Evolutionary conservation across 37 sponge, comb jelly and placozoan genomes (phyloP).

Genomic region (Ianthella basta): DNA sequence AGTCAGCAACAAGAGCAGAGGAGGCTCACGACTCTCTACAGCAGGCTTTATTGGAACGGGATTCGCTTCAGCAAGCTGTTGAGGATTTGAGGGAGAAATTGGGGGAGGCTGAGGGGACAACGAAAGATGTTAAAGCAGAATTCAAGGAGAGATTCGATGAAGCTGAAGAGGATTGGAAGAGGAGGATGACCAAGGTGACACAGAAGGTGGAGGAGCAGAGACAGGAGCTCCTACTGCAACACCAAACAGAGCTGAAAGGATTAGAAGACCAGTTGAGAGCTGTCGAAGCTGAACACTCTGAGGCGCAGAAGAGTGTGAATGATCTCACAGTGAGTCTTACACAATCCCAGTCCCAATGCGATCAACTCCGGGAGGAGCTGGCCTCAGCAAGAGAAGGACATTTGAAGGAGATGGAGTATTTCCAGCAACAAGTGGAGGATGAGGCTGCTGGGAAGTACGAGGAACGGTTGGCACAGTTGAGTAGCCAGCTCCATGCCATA

Average conservation of each 20-base stretch:
- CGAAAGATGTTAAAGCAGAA: not conserved
- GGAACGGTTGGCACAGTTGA: not conserved
- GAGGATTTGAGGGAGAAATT: not conserved
- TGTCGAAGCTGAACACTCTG: not conserved
- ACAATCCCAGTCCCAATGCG: not conserved
- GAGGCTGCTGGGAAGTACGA: slow-evolving; percentile 22
- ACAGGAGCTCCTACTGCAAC: not conserved
- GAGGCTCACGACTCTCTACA: not conserved
- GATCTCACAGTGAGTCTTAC: not conserved
- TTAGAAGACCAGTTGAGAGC: not conserved
- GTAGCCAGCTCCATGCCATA: not conserved
- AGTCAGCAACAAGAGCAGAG: too few relatives aligned
- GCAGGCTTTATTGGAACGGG: not conserved
- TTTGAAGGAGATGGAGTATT: slow-evolving; percentile 14
- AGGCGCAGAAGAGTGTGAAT: not conserved
- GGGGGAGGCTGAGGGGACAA: not conserved
- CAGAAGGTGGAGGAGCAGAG: slow-evolving; percentile 8
- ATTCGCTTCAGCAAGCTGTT: not conserved
- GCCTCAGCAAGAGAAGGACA: slow-evolving; percentile 17
- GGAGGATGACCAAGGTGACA: not conserved
- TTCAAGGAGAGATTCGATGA: slow-evolving; percentile 5
- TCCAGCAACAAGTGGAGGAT: not conserved
- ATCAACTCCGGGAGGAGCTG: slow-evolving; percentile 48
- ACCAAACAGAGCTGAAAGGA: not conserved
- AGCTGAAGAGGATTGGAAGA: slow-evolving; percentile 25